These are phyloP conservation scores for Tethea ocularis DNA, from an alignment of 2,888 invertebrate species.

Conservation along the genomic window DNA sequence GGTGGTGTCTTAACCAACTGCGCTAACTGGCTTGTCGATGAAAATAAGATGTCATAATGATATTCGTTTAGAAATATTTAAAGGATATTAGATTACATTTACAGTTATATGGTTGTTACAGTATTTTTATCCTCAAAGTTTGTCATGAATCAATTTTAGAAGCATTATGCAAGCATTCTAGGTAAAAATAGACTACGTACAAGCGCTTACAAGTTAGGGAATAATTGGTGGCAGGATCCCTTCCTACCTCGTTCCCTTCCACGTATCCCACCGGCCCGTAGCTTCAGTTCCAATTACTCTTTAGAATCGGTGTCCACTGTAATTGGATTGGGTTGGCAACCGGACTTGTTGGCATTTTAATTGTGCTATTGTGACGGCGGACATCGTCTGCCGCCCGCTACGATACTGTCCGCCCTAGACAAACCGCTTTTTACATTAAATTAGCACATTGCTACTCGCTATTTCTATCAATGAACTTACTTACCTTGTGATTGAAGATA, in stretches of 20 bases:
- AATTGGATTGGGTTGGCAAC: constrained; percentile 82
- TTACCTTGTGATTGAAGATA: constrained; percentile 9
- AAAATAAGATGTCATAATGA: too few relatives aligned
- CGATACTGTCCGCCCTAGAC: constrained; percentile 67
- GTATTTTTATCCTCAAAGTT: too few relatives aligned
- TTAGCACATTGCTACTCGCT: constrained; percentile 45
- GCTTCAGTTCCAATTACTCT: constrained; percentile 80
- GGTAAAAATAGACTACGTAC: neutral
- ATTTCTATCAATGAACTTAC: constrained; percentile 29
- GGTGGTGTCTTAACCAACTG: too few relatives aligned
- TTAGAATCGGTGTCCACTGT: constrained; percentile 81
- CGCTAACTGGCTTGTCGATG: too few relatives aligned
- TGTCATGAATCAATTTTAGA: too few relatives aligned
- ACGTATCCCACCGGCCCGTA: constrained; percentile 67
- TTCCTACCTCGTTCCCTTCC: constrained; percentile 55
- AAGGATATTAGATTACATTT: too few relatives aligned
- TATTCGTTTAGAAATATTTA: too few relatives aligned
- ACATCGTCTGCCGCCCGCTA: constrained; percentile 65
- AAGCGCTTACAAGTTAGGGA: constrained; percentile 6
- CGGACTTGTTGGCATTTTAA: constrained; percentile 84
- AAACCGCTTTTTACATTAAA: constrained; percentile 67
- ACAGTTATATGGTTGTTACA: too few relatives aligned
- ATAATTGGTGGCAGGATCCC: constrained; percentile 36
- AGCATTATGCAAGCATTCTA: too few relatives aligned
- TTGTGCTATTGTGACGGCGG: constrained; percentile 82